Evolutionary conservation across 2,888 invertebrate species (phyloP).

Genomic region (Trimorus sp.): DNA sequence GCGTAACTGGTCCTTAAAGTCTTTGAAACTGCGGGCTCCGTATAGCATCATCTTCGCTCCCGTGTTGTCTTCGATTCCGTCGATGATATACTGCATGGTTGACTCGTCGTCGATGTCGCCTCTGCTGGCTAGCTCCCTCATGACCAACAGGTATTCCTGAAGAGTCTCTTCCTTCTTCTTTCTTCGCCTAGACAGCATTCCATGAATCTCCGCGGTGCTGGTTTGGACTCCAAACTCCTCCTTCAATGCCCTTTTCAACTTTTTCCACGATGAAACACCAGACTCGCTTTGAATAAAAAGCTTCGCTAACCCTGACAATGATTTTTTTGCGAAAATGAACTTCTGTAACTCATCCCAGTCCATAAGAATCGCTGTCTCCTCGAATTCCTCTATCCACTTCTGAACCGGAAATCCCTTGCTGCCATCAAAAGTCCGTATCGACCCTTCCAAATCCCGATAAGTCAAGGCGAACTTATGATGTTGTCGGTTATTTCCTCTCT

Average conservation of each 20-base stretch:
- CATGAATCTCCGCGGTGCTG: conserved; percentile 41
- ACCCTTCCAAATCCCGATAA: conserved; percentile 30
- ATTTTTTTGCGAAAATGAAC: conserved; percentile 38
- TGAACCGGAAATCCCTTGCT: conserved; percentile 23
- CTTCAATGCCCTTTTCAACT: conserved; percentile 20
- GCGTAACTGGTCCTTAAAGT: conserved; percentile 38
- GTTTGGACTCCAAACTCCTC: conserved; percentile 45
- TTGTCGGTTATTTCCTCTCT: not conserved
- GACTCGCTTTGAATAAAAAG: conserved; percentile 27
- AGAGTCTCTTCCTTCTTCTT: conserved; percentile 43
- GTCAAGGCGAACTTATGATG: conserved; percentile 22
- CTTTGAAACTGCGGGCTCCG: conserved; percentile 25
- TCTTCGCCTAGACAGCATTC: conserved; percentile 18
- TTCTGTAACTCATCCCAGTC: conserved; percentile 27
- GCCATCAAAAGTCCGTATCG: conserved; percentile 22
- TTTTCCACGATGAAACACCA: conserved; percentile 24
- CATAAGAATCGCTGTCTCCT: conserved; percentile 29
- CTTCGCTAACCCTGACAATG: conserved; percentile 31
- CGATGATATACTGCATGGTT: conserved; percentile 54
- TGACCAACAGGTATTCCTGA: conserved; percentile 37
- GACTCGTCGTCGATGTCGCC: conserved; percentile 40
- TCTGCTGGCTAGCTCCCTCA: conserved; percentile 40
- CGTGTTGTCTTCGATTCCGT: conserved; percentile 15
- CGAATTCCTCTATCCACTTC: conserved; percentile 28
- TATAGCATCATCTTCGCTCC: conserved; percentile 39